Percentiles rank a stretch among this genome's conserved stretches.
Conservation (phyloP, 2,888 invertebrate species). For the Drosophila buzzatii region DNA sequence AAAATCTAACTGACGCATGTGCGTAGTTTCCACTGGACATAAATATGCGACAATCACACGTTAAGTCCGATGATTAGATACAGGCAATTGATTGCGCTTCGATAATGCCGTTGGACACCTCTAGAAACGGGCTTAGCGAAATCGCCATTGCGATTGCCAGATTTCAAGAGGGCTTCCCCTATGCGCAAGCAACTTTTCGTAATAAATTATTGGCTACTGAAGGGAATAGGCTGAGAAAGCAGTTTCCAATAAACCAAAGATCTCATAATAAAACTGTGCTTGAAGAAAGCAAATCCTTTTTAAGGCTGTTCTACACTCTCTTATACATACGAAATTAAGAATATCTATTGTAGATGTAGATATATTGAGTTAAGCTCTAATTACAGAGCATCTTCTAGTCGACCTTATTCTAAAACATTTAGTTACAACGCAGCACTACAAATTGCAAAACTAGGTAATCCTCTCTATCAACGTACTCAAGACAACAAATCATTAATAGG, state of each 20-base stretch:
- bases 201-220: not conserved
- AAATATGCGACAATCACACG: slow-evolving; percentile 38
- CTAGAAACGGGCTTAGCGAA: not conserved
- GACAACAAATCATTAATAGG: not conserved
- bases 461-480: not conserved
- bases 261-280: too few relatives aligned
- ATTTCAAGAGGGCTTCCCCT: slow-evolving; percentile 7
- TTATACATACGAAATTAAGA: too few relatives aligned
- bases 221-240: not conserved
- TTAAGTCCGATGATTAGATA: slow-evolving; percentile 46
- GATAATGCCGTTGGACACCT: slow-evolving; percentile 28
- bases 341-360: too few relatives aligned
- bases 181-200: not conserved
- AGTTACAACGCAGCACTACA: not conserved
- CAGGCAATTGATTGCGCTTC: slow-evolving; percentile 38
- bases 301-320: too few relatives aligned
- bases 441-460: not conserved
- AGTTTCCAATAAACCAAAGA: not conserved
- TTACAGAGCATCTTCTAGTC: not conserved
- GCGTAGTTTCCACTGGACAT: slow-evolving; percentile 23
- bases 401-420: not conserved
- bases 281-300: too few relatives aligned
- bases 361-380: not conserved
- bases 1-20: slow-evolving; percentile 33
- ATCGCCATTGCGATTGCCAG: not conserved